These are phyloP conservation scores for Pipistrellus pipistrellus DNA, from an alignment of 2,797 vertebrate genomes.

Conservation along the genomic window DNA sequence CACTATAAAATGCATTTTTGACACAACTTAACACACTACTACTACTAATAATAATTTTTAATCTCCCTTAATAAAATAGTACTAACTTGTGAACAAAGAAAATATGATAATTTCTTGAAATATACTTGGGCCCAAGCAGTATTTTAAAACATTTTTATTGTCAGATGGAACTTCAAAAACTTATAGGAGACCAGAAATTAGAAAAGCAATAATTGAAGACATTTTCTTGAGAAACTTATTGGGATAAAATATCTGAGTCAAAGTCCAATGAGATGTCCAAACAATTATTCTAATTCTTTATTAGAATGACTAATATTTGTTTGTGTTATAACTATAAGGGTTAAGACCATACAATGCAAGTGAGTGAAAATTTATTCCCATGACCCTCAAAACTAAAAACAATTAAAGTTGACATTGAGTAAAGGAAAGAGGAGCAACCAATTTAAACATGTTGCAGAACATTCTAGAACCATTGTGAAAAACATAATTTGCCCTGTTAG, in stretches of 20 bases:
- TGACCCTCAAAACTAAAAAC: not conserved
- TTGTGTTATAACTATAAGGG: conserved; percentile 55
- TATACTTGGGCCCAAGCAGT: not conserved
- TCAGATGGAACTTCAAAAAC: conserved; percentile 28
- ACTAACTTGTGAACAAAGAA: conserved; percentile 53
- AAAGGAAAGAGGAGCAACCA: not conserved
- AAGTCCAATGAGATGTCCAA: conserved; percentile 21
- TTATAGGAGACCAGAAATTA: not conserved
- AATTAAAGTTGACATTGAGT: conserved; percentile 25
- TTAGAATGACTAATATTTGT: conserved; percentile 36
- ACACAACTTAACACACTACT: not conserved
- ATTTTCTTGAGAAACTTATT: conserved; percentile 53
- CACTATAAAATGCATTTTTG: not conserved
- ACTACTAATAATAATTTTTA: not conserved
- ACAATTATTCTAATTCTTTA: conserved; percentile 44
- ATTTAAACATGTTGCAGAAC: conserved; percentile 23
- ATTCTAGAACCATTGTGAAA: conserved; percentile 44
- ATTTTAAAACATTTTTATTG: conserved; percentile 40
- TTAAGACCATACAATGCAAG: conserved; percentile 5
- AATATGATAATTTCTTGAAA: not conserved
- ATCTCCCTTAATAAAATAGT: conserved; percentile 23
- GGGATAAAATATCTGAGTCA: conserved; percentile 41
- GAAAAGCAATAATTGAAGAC: conserved; percentile 27
- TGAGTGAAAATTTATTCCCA: conserved; percentile 53
- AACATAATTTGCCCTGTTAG: conserved; percentile 7